Evolutionary conservation across 2,888 invertebrate genomes (phyloP).

Genomic region (Dendrolimus houi): DNA sequence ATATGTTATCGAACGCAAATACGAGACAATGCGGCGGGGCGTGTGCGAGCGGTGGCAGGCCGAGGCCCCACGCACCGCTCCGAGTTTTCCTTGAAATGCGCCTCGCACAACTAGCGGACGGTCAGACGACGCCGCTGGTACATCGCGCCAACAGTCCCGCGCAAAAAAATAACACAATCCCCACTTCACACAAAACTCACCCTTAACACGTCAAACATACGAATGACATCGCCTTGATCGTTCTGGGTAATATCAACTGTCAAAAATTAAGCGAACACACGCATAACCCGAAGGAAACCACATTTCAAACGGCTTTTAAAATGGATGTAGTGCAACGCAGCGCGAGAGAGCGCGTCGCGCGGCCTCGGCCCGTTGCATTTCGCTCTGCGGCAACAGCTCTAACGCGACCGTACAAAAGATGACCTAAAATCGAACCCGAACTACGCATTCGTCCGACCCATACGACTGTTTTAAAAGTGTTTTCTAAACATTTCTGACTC

Average conservation of each 20-base stretch:
- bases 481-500: slow-evolving; percentile 61
- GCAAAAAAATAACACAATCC: slow-evolving; percentile 64
- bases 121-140: slow-evolving; percentile 43
- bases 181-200: slow-evolving; percentile 46
- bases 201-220: slow-evolving; percentile 43
- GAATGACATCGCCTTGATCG: slow-evolving; percentile 50
- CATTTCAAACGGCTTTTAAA: slow-evolving; percentile 60
- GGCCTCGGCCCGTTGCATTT: slow-evolving; percentile 73
- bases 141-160: slow-evolving; percentile 65
- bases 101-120: slow-evolving; percentile 43
- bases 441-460: slow-evolving; percentile 42
- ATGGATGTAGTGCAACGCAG: slow-evolving; percentile 62
- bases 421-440: slow-evolving; percentile 72
- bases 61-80: slow-evolving; percentile 29
- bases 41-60: slow-evolving; percentile 26
- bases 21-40: slow-evolving; percentile 20
- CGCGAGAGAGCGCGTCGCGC: slow-evolving; percentile 56
- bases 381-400: slow-evolving; percentile 60
- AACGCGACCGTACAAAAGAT: slow-evolving; percentile 70
- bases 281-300: slow-evolving; percentile 67
- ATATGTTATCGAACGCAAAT: slow-evolving; percentile 27
- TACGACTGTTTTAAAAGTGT: slow-evolving; percentile 49
- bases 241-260: slow-evolving; percentile 68
- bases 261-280: slow-evolving; percentile 74
- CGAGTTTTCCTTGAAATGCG: slow-evolving; percentile 66